Evolutionary conservation across 2,113 vertebrate species (phyloP), one percentile per base, ranked within the genome.

Genomic region (Paradoxurus hermaphroditus): DNA sequence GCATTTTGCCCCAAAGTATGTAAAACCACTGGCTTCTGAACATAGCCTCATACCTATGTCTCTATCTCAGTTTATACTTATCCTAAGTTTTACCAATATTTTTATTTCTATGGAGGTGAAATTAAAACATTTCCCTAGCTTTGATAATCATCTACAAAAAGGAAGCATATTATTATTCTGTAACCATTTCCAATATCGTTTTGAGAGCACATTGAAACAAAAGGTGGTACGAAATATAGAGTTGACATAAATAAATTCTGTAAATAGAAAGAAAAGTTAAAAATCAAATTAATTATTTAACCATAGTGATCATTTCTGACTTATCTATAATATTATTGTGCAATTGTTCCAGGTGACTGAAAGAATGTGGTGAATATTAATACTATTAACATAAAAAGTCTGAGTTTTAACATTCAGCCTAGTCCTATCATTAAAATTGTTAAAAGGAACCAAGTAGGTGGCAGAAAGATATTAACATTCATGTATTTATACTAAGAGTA

Each of bases 271-370:
- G 7, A 82, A 87, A 96, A 95, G 79, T 93, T 96, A 59, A 82
- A 79, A 90, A 96, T 73, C 2, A 96, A 98, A 39, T 59, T 91
- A 98, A 97, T 97, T 97, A 97, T 95, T 98, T 94, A 98, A 93
- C 97, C 78, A 97, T 14, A 91, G 85, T 94, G 97, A 97, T 97
- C 88, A 97, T 94, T 98, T 97, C 85, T 95, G 86, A 86, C 93
- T 97, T 96, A 97, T 44, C 84, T 94, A 96, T 96, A 95, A 94
- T 97, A 97, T 93, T 96, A 97, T 97, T 97, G 91, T 85, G 46
- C 7, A 94, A 36, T 65, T 92, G 82, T 97, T 97, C 65, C 90
- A 86, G 68, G 27, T 96, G 85, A 92, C 86, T 96, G 21, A 97
- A 98, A 67, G 51, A 94, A 90, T 96, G 27, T 78, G 63, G 34